Evolutionary conservation across 2,113 vertebrate species (phyloP).

Genomic region (Carlito syrichta): DNA sequence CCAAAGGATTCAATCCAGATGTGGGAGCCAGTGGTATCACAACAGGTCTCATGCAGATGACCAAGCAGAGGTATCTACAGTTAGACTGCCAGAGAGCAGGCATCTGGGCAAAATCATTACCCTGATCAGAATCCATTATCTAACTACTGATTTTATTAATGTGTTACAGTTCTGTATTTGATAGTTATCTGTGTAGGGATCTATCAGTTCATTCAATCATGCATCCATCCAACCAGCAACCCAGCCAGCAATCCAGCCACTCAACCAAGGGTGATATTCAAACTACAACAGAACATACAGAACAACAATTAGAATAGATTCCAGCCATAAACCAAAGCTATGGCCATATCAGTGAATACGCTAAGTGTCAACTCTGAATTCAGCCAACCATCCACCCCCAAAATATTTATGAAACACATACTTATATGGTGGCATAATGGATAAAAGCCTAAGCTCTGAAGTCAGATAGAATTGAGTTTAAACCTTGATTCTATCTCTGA

Average conservation of each 20-base stretch:
- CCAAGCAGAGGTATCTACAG: neutral
- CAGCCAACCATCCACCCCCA: neutral
- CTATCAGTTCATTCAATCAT: neutral
- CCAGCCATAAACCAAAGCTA: neutral
- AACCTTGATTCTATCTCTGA: neutral
- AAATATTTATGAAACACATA: neutral
- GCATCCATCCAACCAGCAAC: too few species aligned
- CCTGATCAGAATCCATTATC: neutral
- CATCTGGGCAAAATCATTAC: neutral
- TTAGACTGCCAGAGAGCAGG: neutral
- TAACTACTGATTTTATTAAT: neutral
- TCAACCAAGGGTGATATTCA: neutral
- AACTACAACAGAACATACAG: neutral
- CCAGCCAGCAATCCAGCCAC: too few species aligned
- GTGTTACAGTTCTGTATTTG: neutral
- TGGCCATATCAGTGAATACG: neutral
- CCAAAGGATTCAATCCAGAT: slow-evolving; percentile 37
- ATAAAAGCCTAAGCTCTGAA: neutral
- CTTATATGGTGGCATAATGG: neutral
- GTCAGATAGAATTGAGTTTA: neutral
- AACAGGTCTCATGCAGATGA: neutral
- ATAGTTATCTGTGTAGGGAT: neutral
- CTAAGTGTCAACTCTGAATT: neutral
- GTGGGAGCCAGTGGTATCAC: neutral
- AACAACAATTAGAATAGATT: neutral